These are phyloP conservation scores for Globodera ellingtonae DNA, from an alignment of 1,140 invertebrate genomes.

Conservation along the genomic window DNA sequence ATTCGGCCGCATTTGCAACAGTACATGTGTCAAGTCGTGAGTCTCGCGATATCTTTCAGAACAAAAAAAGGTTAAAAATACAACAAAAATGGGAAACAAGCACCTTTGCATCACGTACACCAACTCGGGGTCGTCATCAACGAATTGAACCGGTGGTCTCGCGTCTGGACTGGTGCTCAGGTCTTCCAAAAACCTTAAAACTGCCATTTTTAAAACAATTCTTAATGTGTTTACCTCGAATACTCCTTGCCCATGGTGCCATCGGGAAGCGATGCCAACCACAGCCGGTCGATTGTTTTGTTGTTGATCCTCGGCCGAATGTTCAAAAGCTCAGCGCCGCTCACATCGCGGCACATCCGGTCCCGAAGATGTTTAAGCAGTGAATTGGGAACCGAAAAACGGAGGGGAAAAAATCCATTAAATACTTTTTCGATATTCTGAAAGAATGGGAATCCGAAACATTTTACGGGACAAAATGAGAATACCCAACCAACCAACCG, in stretches of 20 bases:
- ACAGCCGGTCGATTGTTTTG: slow-evolving; percentile 35
- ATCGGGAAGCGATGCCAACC: slow-evolving; percentile 31
- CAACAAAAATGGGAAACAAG: neutral
- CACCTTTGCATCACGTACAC: slow-evolving; percentile 90
- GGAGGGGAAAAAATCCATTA: too few species aligned
- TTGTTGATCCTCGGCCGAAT: slow-evolving; percentile 37
- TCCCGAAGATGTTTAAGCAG: slow-evolving; percentile 36
- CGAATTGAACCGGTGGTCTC: slow-evolving; percentile 82
- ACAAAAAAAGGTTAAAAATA: slow-evolving; percentile 12
- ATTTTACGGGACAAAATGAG: too few species aligned
- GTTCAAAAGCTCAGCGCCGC: slow-evolving; percentile 31
- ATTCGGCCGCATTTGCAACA: slow-evolving; percentile 88
- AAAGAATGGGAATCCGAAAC: too few species aligned
- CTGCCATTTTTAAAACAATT: neutral
- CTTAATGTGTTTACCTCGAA: slow-evolving; percentile 14
- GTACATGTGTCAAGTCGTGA: slow-evolving; percentile 89
- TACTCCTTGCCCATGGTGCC: slow-evolving; percentile 48
- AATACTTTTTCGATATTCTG: too few species aligned
- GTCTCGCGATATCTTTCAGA: slow-evolving; percentile 80
- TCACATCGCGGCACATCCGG: slow-evolving; percentile 35
- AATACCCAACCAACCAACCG: neutral
- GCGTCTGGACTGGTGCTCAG: slow-evolving; percentile 79
- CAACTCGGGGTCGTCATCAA: slow-evolving; percentile 80
- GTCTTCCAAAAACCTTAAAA: slow-evolving; percentile 40
- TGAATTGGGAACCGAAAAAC: slow-evolving; percentile 20